Base-by-base conservation (phyloP, 2,888 invertebrate genomes). In the Thymelicus acteon region DNA sequence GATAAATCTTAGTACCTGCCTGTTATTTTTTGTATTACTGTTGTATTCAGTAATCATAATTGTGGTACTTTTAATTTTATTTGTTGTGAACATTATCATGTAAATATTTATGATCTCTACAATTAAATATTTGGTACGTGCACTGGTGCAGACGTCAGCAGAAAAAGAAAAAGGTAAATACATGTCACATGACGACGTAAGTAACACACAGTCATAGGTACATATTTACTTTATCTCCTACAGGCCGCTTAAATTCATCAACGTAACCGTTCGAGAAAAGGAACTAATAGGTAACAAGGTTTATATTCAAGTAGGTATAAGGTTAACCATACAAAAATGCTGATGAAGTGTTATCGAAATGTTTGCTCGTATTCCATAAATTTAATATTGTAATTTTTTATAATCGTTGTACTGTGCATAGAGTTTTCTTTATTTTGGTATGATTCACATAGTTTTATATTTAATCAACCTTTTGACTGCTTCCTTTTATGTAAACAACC, bases 101-200 rank as follows among this genome's bases (percentile, higher is more conserved):
- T 54, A 24, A 12, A 54, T 12, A 54, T 15, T 48, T 49, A 49
- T 19, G 1, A 12, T 1, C 8, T 44, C 8, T 2, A 44, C 8
- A 12, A 52, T 31, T 31, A 31, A 31, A 31, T 31, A 31, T 31
- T 31, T 31, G 31, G 31, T 31, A 31, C 31, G 67, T 54, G 40
- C 52, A 61, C 52, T 39, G 47, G 57, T 58, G 47, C 61, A n/a
- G 69, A 39, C 19, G 57, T 47, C 69, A 47, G 44, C 69, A 47
- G 48, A 2, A 15, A 63, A 37, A 69, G 48, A 7, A 15, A 69
- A 47, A 69, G 63, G 69, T 69, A 68, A 69, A 40, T 62, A 54
- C 4, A 19, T 19, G 19, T 19, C 19, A 54, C 39, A 0, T 15
- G 48, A 52, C 1, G 7, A 52, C 19, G 15, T 52, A 52, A 52